Base-by-base conservation (phyloP, 2,888 invertebrate genomes). In the Molanna angustata region DNA sequence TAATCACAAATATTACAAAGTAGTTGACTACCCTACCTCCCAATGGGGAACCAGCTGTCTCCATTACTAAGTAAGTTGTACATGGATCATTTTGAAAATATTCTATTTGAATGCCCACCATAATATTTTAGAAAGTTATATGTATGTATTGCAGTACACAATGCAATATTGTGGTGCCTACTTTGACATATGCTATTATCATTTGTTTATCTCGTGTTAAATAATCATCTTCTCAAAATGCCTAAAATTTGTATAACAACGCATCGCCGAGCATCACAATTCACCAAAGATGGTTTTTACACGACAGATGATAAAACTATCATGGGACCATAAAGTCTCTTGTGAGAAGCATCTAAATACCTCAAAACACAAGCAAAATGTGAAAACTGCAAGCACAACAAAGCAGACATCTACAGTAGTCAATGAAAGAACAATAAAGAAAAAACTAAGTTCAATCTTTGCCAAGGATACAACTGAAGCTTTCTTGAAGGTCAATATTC, bases 401-500 rank as follows among this genome's bases (percentile, higher is more conserved):
- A 37, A 16, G 4, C 37, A 16, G 18, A 17, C 37, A 37, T 16
- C 37, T 6, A 37, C 17, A 4, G 4, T 6, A 6, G 37, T 16
- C 37, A 37, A 37, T 17, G 17, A 16, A 16, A 4, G 37, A 2
- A 37, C 37, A 16, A 6, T 4, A 18, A 37, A 37, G 11, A 4
- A 17, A 18, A 18, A 37, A 37, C 18, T 37, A 37, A 37, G 17
- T 14, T 16, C 14, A 3, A 18, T 18, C 17, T 37, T 16, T 16
- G 17, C 37, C 18, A 37, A 37, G 37, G 17, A 6, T 37, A 16
- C 37, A 18, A 37, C 37, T 16, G 35, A 35, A 35, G 13, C 35
- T 35, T 35, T 35, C 14, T 35, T 35, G 14, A 35, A 35, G 13
- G 35, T 14, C 9, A 35, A 35, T 35, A 35, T 35, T 35, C 35